Percentiles rank a stretch among this genome's conserved stretches.
Conservation (phyloP, 2,113 vertebrate species). For the Pycnonotus jocosus region DNA sequence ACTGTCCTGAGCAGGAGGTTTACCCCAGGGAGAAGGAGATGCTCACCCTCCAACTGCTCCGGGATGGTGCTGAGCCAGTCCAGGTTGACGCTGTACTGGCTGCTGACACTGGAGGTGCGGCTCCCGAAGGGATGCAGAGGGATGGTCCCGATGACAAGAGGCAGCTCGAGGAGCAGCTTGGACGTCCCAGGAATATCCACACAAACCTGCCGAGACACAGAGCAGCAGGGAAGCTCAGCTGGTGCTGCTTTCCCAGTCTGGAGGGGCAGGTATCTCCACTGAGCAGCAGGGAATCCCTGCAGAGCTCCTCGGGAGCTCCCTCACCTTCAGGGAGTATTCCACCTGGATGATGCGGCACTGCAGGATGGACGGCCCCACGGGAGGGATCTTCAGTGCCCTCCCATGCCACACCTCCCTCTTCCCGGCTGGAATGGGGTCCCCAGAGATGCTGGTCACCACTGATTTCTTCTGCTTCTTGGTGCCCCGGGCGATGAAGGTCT, state of each 20-base stretch:
- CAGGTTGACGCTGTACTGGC: slow-evolving; percentile 85
- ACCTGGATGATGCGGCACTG: slow-evolving; percentile 93
- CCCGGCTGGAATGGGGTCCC: slow-evolving; percentile 77
- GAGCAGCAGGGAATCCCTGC: background rate
- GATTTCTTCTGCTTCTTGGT: slow-evolving; percentile 89
- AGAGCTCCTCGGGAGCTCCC: fast-evolving
- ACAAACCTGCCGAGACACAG: slow-evolving; percentile 76
- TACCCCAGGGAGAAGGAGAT: background rate
- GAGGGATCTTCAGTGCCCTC: slow-evolving; percentile 87
- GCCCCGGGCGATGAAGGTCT: slow-evolving; percentile 91
- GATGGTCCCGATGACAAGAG: slow-evolving; percentile 92
- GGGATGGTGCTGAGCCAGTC: slow-evolving; percentile 84
- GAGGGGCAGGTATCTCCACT: background rate
- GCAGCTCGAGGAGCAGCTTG: slow-evolving; percentile 91
- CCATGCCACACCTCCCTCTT: slow-evolving; percentile 88
- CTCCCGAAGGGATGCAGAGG: slow-evolving; percentile 88
- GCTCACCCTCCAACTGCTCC: slow-evolving; percentile 87
- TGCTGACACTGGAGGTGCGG: slow-evolving; percentile 88
- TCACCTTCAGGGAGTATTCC: slow-evolving; percentile 91
- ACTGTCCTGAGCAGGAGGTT: fast-evolving
- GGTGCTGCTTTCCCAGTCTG: background rate
- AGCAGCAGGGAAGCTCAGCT: background rate
- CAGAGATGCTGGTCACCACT: slow-evolving; percentile 83
- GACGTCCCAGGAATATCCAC: slow-evolving; percentile 91
- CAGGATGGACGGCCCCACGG: slow-evolving; percentile 89